A percentile compares a stretch with the other conserved stretches of the same genome.
Evolutionary conservation across 92 coral and sea anemone genomes (phyloP).

Genomic region (Micromussa lordhowensis): DNA sequence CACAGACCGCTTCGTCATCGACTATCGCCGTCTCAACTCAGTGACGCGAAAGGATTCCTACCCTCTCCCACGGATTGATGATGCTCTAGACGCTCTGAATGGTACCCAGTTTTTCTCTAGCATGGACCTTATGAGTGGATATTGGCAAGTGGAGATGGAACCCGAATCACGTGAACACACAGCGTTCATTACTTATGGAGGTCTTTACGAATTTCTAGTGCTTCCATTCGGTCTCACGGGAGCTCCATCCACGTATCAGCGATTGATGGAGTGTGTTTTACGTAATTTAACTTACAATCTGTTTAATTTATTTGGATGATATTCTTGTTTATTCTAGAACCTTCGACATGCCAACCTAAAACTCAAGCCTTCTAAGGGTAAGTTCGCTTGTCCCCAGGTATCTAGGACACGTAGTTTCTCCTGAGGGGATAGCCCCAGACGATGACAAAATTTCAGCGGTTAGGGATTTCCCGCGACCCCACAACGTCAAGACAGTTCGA

Average conservation of each 20-base stretch:
- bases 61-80: conserved; percentile 28
- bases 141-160: too few species aligned
- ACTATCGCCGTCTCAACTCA: not conserved
- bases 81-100: conserved; percentile 3
- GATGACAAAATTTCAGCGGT: too few species aligned
- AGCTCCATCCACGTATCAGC: too few species aligned
- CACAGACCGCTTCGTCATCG: not conserved
- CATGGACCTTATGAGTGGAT: not conserved
- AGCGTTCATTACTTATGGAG: too few species aligned
- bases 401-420: conserved; percentile 63
- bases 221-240: conserved; percentile 33
- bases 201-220: conserved; percentile 21
- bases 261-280: conserved; percentile 36
- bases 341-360: conserved; percentile 53
- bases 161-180: conserved; percentile 2
- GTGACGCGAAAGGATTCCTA: conserved; percentile 6
- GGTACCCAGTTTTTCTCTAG: conserved; percentile 10
- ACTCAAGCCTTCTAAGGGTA: conserved; percentile 38
- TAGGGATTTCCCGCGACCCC: too few species aligned
- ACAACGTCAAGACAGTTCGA: too few species aligned
- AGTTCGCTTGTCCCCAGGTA: conserved; percentile 49
- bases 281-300: conserved; percentile 16
- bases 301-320: conserved; percentile 18
- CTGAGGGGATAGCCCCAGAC: too few species aligned
- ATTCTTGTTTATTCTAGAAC: too few species aligned